phyloP scores from a whole-genome alignment of 2,797 vertebrate genomes.

The Gastrophryne carolinensis region DNA sequence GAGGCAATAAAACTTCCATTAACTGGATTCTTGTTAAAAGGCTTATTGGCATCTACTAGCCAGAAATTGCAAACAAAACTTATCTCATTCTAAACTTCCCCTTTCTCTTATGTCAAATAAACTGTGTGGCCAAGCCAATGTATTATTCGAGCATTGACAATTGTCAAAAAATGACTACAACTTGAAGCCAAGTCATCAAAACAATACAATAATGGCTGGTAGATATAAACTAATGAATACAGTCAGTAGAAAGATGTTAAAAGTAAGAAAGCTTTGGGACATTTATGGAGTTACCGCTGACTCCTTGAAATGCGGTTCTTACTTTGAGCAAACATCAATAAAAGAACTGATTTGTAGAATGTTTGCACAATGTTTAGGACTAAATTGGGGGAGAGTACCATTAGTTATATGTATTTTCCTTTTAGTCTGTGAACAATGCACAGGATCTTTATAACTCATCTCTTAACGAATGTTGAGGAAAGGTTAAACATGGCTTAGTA shows the following conservation, averaged over 20 bases:
- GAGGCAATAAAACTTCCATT: slow-evolving; percentile 98
- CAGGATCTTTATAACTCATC: slow-evolving; percentile 76
- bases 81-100: slow-evolving; percentile 86
- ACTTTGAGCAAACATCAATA: slow-evolving; percentile 72
- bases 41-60: slow-evolving; percentile 92
- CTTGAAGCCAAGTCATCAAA: slow-evolving; percentile 56
- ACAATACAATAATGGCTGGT: slow-evolving; percentile 53
- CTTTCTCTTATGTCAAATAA: slow-evolving; percentile 67
- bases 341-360: slow-evolving; percentile 73
- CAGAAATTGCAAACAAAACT: slow-evolving; percentile 91
- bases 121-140: slow-evolving; percentile 61
- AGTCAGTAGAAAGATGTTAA: slow-evolving; percentile 39
- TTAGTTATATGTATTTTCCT: slow-evolving; percentile 69
- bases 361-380: slow-evolving; percentile 68
- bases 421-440: slow-evolving; percentile 68
- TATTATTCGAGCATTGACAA: slow-evolving; percentile 58
- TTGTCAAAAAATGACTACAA: slow-evolving; percentile 62
- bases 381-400: slow-evolving; percentile 69
- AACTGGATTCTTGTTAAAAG: slow-evolving; percentile 89
- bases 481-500: slow-evolving; percentile 65
- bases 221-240: slow-evolving; percentile 58
- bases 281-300: slow-evolving; percentile 54
- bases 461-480: slow-evolving; percentile 71
- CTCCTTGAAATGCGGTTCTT: slow-evolving; percentile 63
- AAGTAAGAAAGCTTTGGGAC: slow-evolving; percentile 56